Percentiles rank a stretch among this genome's conserved stretches.
phyloP scores from a whole-genome alignment of 1,140 invertebrate species.

The Philotrypesis tridentata region DNA sequence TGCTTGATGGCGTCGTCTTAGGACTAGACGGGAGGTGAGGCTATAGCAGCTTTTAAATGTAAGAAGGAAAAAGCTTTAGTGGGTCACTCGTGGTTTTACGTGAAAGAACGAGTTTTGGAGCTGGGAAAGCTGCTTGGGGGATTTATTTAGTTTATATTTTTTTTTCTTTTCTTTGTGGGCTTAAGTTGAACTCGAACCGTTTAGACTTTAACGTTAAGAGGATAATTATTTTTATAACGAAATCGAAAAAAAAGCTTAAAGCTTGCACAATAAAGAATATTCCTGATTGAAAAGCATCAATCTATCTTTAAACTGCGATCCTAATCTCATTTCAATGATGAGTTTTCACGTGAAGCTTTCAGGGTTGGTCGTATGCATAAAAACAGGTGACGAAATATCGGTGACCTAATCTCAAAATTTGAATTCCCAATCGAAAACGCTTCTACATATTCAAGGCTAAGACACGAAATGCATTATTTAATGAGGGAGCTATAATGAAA shows the following conservation, averaged over 20 bases:
- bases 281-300: background rate
- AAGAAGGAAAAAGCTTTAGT: background rate
- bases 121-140: background rate
- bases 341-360: background rate
- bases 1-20: background rate
- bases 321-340: background rate
- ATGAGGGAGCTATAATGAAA: background rate
- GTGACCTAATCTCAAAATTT: background rate
- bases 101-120: background rate
- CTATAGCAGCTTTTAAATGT: background rate
- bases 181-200: too few relatives aligned
- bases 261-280: background rate
- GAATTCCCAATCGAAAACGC: background rate
- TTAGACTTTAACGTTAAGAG: too few relatives aligned
- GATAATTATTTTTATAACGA: too few relatives aligned
- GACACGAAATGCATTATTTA: background rate
- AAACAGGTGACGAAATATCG: background rate
- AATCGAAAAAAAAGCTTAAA: background rate
- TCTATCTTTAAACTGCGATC: background rate
- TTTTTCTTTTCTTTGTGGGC: background rate
- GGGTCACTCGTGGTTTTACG: background rate
- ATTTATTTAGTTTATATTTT: background rate
- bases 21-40: background rate
- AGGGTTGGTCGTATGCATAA: background rate
- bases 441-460: background rate